A percentile compares a stretch with the other conserved stretches of the same genome.
Evolutionary conservation across 2,113 vertebrate species (phyloP).

Genomic region (Aspidoscelis tigris): DNA sequence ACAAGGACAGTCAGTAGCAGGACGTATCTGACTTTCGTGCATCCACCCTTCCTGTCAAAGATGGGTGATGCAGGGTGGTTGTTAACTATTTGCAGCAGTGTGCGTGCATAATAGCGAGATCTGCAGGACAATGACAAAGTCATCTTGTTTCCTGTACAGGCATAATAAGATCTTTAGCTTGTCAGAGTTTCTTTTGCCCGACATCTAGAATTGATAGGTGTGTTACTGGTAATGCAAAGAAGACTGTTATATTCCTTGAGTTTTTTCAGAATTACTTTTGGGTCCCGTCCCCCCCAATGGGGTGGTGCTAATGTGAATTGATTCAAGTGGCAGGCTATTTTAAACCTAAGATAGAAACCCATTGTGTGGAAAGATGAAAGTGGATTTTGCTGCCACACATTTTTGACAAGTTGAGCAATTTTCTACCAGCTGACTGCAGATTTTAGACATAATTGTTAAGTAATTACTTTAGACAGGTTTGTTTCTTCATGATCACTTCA

Average conservation of each 20-base stretch:
- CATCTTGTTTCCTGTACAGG: slow-evolving; percentile 21
- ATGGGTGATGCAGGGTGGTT: slow-evolving; percentile 46
- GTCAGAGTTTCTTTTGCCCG: slow-evolving; percentile 5
- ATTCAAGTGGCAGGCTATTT: slow-evolving; percentile 30
- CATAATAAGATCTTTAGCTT: slow-evolving; percentile 41
- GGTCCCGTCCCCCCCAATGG: slow-evolving; percentile 52
- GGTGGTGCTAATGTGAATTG: slow-evolving; percentile 18
- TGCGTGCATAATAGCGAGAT: slow-evolving; percentile 28
- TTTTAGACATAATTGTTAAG: neutral
- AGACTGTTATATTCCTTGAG: slow-evolving; percentile 39
- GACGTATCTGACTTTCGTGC: slow-evolving; percentile 36
- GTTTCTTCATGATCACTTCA: neutral
- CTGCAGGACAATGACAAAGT: slow-evolving; percentile 38
- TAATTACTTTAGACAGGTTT: neutral
- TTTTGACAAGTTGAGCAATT: slow-evolving; percentile 11
- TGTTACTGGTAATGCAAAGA: slow-evolving; percentile 36
- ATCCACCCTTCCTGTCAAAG: slow-evolving; percentile 69
- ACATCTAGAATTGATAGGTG: neutral
- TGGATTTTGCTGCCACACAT: slow-evolving; percentile 24
- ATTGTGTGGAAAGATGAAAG: slow-evolving; percentile 35
- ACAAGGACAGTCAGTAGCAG: slow-evolving; percentile 50
- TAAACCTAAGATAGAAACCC: slow-evolving; percentile 34
- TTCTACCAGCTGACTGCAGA: neutral
- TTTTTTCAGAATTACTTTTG: slow-evolving; percentile 47
- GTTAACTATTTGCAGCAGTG: slow-evolving; percentile 14